Base-by-base conservation (phyloP, 2,797 vertebrate species). In the Sphenopsis melanotis region DNA sequence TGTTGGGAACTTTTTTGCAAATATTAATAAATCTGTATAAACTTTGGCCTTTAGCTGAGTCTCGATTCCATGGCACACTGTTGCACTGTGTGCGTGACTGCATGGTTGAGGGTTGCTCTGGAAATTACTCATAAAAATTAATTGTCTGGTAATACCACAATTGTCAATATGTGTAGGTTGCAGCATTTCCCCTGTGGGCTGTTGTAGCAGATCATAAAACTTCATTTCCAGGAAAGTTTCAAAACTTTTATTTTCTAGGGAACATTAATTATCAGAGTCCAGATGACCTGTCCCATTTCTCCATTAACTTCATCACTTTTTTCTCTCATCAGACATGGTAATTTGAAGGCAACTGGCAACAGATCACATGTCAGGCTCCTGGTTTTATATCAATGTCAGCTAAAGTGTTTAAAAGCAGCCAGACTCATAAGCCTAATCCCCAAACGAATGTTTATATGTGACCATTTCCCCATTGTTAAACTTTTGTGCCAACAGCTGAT, bases 211-310 rank as follows among this genome's bases (percentile, higher is more conserved):
- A 95, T 94, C 92, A 94, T 97, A 96, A 97, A 96, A 96, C 90
- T 64, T 88, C 91, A 90, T 91, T 97, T 97, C 96, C 96, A 96
- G 97, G 97, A 97, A 97, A 92, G 93, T 96, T 97, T 97, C 94
- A 96, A 97, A 97, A 97, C 86, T 96, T 93, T 96, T 95, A 56
- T 97, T 95, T 97, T 97, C 95, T 96, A 96, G 93, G 90, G 83
- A 96, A 96, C 92, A 92, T 75, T 95, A 95, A 93, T 96, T 96
- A 82, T 76, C 80, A 75, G 80, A 92, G 53, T 53, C 55, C 89
- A 95, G 63, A 95, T 80, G 91, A 91, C 86, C 82, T 91, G 77
- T 81, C 64, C 56, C 71, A 21, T 90, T 93, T 93, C 81, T 93
- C 75, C 63, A 87, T 94, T 76, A 92, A 91, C 78, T 91, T 95